Conservation (phyloP, 2,888 invertebrate genomes). For the Lacanobia oleracea region DNA sequence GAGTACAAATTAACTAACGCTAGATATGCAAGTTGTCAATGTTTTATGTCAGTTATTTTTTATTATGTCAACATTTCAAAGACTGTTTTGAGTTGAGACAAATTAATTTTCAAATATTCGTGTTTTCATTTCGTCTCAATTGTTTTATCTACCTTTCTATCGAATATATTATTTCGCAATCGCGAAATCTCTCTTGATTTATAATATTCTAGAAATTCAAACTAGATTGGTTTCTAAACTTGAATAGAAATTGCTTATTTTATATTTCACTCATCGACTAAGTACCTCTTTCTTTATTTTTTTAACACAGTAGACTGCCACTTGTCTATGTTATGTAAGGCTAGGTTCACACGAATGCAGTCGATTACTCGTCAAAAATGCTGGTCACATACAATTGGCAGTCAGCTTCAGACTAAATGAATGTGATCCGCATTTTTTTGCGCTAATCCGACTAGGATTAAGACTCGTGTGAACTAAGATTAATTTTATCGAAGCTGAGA, state of each 20-base stretch:
- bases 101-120: background rate
- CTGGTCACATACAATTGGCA: slow-evolving; percentile 52
- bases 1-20: slow-evolving; percentile 51
- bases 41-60: slow-evolving; percentile 31
- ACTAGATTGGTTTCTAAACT: slow-evolving; percentile 54
- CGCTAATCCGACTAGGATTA: slow-evolving; percentile 23
- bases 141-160: slow-evolving; percentile 32
- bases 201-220: slow-evolving; percentile 51
- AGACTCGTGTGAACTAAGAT: slow-evolving; percentile 13
- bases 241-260: slow-evolving; percentile 50
- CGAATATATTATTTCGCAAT: slow-evolving; percentile 34
- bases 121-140: background rate
- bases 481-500: background rate
- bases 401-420: slow-evolving; percentile 40
- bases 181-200: slow-evolving; percentile 42
- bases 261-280: slow-evolving; percentile 25
- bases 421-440: slow-evolving; percentile 47
- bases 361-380: slow-evolving; percentile 17
- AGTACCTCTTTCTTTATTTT: background rate
- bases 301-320: background rate
- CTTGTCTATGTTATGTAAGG: slow-evolving; percentile 8
- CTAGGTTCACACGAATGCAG: slow-evolving; percentile 41
- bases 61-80: slow-evolving; percentile 16
- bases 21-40: slow-evolving; percentile 54
- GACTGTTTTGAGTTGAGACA: background rate